phyloP scores from a whole-genome alignment of 1,140 invertebrate genomes.

The Cydia fagiglandana region DNA sequence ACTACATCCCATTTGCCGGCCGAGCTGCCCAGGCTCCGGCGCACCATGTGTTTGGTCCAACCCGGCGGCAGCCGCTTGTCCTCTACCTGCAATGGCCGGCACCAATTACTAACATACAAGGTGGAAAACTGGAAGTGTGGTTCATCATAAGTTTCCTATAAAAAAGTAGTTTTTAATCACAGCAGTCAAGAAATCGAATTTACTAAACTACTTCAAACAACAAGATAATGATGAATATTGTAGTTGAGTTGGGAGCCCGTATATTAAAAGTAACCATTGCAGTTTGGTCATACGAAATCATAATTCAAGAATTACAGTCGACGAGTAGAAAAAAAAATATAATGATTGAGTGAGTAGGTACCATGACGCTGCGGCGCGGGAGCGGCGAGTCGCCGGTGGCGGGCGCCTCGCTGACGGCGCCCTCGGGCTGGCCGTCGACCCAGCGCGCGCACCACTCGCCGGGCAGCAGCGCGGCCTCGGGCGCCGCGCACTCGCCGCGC shows the following conservation, averaged over 20 bases:
- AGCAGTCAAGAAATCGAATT: background rate
- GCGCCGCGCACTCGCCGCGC: slow-evolving; percentile 45
- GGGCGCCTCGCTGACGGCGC: slow-evolving; percentile 70
- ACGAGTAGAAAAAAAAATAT: too few relatives aligned
- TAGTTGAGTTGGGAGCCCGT: too few relatives aligned
- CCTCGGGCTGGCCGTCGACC: slow-evolving; percentile 83
- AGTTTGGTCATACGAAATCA: too few relatives aligned
- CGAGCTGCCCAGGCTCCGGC: slow-evolving; percentile 82
- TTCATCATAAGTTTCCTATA: too few relatives aligned
- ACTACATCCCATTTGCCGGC: slow-evolving; percentile 91
- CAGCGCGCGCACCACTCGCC: slow-evolving; percentile 82
- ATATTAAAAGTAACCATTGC: too few relatives aligned
- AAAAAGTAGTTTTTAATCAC: background rate
- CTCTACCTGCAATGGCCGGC: slow-evolving; percentile 74
- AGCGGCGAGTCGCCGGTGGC: slow-evolving; percentile 44
- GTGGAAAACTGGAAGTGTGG: too few relatives aligned
- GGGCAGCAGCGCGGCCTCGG: slow-evolving; percentile 60
- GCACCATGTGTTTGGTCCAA: slow-evolving; percentile 88
- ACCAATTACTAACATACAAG: background rate
- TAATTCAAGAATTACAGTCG: too few relatives aligned
- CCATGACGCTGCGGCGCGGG: slow-evolving; percentile 62
- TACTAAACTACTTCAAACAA: too few relatives aligned
- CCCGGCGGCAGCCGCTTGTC: slow-evolving; percentile 85
- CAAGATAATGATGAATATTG: too few relatives aligned
- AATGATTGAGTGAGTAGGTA: slow-evolving; percentile 33